A percentile compares a stretch with the other conserved stretches of the same genome.
These are phyloP conservation scores for Crotalus helleri DNA, from an alignment of 2,113 vertebrate species.

Conservation along the genomic window DNA sequence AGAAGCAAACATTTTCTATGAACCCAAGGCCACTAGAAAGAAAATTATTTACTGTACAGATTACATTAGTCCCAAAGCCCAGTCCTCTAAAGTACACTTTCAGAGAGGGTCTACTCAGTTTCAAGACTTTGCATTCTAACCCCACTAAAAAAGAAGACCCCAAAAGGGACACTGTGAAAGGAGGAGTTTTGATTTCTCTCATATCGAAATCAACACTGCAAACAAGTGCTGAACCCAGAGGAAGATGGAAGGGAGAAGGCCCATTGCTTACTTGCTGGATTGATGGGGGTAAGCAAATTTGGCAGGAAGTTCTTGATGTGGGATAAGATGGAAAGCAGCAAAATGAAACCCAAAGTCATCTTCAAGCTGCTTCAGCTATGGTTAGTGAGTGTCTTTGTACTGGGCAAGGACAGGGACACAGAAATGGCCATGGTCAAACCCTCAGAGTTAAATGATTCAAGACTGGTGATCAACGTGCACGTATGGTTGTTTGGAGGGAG, in stretches of 20 bases:
- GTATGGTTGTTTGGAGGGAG: neutral
- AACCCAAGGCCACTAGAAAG: neutral
- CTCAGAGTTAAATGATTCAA: neutral
- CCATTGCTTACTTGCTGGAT: neutral
- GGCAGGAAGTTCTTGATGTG: neutral
- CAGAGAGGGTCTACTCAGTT: neutral
- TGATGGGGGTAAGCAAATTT: neutral
- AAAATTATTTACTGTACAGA: neutral
- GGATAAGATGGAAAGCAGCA: neutral
- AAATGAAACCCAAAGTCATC: neutral
- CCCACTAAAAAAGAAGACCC: neutral
- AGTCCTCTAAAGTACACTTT: neutral
- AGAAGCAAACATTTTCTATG: neutral
- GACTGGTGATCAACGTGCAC: neutral
- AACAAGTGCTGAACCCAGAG: neutral
- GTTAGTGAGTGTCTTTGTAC: neutral
- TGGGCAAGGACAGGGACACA: neutral
- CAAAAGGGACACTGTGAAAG: neutral
- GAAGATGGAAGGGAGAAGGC: neutral
- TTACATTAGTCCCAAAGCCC: neutral
- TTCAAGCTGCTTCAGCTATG: neutral
- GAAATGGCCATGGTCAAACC: neutral
- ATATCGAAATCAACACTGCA: neutral
- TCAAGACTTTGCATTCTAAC: neutral
- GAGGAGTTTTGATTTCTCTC: neutral